Evolutionary conservation across 1,140 invertebrate species (phyloP).

Genomic region (Adelges cooleyi): DNA sequence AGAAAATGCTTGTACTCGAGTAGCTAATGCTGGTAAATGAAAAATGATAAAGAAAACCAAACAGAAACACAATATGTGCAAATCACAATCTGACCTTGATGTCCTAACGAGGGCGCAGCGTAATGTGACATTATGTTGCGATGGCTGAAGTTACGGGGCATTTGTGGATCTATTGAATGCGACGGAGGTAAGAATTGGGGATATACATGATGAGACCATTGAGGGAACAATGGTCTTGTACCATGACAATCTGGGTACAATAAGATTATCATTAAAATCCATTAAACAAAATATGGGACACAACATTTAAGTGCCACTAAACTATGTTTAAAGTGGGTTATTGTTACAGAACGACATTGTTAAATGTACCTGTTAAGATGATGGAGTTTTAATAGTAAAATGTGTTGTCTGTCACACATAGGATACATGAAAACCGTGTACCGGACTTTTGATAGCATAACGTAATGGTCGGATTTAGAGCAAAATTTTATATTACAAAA

Average conservation of each 20-base stretch:
- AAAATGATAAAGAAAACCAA: background rate
- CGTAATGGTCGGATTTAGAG: no score
- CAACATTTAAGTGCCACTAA: constrained; percentile 22
- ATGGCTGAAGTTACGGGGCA: constrained; percentile 37
- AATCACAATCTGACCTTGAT: constrained; percentile 29
- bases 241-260: constrained; percentile 31
- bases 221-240: constrained; percentile 66
- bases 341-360: no score
- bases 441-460: no score
- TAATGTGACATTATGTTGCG: constrained; percentile 30
- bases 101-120: constrained; percentile 27
- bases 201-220: constrained; percentile 85
- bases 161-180: constrained; percentile 49
- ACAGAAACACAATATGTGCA: background rate
- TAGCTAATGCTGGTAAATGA: background rate
- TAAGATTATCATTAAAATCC: constrained; percentile 18
- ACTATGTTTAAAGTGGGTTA: constrained; percentile 12
- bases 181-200: constrained; percentile 79
- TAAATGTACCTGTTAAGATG: no score
- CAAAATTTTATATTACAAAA: no score
- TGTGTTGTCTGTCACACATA: no score
- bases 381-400: no score
- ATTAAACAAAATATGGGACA: constrained; percentile 9
- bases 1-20: background rate
- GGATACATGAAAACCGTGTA: no score